A percentile compares a stretch with the other conserved stretches of the same genome.
phyloP scores from a whole-genome alignment of 2,888 invertebrate genomes.

The Fragum sueziense region DNA sequence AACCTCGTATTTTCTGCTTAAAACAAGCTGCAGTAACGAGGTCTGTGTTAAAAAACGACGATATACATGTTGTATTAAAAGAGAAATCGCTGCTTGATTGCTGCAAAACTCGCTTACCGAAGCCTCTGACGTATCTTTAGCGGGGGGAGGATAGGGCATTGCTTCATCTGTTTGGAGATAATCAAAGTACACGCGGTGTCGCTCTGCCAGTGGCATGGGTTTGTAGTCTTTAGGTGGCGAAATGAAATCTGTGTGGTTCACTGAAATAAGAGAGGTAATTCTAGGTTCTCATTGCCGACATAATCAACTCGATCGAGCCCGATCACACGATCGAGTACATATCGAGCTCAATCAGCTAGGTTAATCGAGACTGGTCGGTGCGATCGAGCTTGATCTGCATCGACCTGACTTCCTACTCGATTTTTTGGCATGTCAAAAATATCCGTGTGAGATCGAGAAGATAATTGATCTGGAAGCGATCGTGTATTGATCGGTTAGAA shows the following conservation, averaged over 20 bases:
- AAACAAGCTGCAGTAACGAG: neutral
- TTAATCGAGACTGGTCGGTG: too few species aligned
- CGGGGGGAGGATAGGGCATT: slow-evolving; percentile 69
- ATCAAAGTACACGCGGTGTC: slow-evolving; percentile 66
- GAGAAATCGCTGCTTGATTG: neutral
- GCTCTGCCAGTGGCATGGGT: slow-evolving; percentile 61
- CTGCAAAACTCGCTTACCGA: slow-evolving; percentile 52
- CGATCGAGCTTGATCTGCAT: too few species aligned
- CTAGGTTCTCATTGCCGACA: too few species aligned
- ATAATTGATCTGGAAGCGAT: too few species aligned
- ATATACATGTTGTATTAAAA: neutral
- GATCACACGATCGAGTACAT: too few species aligned
- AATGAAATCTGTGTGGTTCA: slow-evolving; percentile 67
- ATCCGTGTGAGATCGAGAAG: too few species aligned
- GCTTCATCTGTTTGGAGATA: slow-evolving; percentile 73
- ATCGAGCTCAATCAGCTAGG: too few species aligned
- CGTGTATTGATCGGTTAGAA: too few species aligned
- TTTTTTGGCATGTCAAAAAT: too few species aligned
- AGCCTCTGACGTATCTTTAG: slow-evolving; percentile 66
- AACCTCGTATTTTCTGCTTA: neutral
- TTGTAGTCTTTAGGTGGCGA: slow-evolving; percentile 66
- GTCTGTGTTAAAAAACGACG: neutral
- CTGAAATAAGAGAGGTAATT: slow-evolving; percentile 57
- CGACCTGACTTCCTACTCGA: too few species aligned
- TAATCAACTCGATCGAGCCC: too few species aligned